A percentile compares a stretch with the other conserved stretches of the same genome.
Conservation (phyloP, 2,888 invertebrate species). For the Cordilura impudica region DNA sequence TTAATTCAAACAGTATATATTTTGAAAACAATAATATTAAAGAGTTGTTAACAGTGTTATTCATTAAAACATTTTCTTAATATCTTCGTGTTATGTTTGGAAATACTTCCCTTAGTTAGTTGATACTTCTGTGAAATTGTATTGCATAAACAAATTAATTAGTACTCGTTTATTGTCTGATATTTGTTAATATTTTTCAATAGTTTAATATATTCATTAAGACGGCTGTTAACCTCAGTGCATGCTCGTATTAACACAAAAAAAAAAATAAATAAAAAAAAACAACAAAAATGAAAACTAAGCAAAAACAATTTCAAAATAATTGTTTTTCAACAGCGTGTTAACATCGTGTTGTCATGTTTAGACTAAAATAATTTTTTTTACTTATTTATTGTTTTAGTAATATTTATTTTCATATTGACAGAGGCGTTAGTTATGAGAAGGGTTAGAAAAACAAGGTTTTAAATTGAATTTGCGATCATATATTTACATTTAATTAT, state of each 20-base stretch:
- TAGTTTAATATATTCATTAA: neutral
- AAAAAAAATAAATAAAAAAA: neutral
- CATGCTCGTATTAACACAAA: neutral
- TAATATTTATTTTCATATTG: neutral
- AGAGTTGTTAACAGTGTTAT: no score
- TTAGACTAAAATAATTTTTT: constrained; percentile 3
- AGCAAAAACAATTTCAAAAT: neutral
- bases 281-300: neutral
- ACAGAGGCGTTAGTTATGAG: neutral
- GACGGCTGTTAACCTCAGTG: constrained; percentile 36
- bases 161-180: constrained; percentile 34
- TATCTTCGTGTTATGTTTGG: neutral
- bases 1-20: no score
- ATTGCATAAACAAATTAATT: constrained; percentile 56
- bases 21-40: no score
- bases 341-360: constrained; percentile 35
- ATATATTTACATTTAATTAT: no score
- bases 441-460: no score
- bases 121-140: neutral
- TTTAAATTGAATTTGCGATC: no score
- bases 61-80: no score
- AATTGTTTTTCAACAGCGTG: neutral
- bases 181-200: constrained; percentile 37
- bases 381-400: neutral
- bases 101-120: neutral